Conservation (phyloP, 2,888 invertebrate species). For the Ennomos erosarius region DNA sequence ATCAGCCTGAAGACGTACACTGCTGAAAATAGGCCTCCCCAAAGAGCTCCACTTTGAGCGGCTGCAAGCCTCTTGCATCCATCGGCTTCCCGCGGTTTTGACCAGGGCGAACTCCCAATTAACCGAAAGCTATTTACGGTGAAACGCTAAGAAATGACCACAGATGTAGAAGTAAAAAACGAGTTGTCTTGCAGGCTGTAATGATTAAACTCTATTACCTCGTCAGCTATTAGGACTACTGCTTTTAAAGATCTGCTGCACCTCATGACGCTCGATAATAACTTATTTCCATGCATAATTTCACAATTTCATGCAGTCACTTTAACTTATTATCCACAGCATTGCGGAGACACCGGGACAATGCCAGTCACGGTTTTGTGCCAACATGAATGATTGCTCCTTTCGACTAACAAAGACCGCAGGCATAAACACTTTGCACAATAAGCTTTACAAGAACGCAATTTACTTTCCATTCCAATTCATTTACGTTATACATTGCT, state of each 20-base stretch:
- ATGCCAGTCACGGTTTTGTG: conserved; percentile 71
- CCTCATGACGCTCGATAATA: conserved; percentile 61
- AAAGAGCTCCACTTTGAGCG: too few species aligned
- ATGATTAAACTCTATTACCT: conserved; percentile 42
- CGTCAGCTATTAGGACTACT: conserved; percentile 60
- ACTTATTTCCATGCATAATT: conserved; percentile 68
- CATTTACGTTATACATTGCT: conserved; percentile 41
- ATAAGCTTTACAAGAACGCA: conserved; percentile 51
- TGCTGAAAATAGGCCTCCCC: too few species aligned
- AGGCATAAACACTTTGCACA: conserved; percentile 73
- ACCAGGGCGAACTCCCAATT: too few species aligned
- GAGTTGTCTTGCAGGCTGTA: too few species aligned
- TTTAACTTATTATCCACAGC: conserved; percentile 56
- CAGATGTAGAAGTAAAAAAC: too few species aligned
- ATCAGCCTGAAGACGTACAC: too few species aligned
- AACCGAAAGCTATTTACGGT: too few species aligned
- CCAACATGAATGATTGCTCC: conserved; percentile 79
- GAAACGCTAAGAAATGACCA: too few species aligned
- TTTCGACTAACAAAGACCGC: conserved; percentile 70
- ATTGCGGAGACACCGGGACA: conserved; percentile 63
- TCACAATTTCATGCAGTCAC: conserved; percentile 62
- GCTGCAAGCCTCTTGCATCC: too few species aligned
- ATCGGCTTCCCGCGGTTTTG: too few species aligned
- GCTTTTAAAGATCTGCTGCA: conserved; percentile 57
- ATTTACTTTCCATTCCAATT: conserved; percentile 15